Conservation (phyloP, 2,113 vertebrate genomes). For the Progne subis region DNA sequence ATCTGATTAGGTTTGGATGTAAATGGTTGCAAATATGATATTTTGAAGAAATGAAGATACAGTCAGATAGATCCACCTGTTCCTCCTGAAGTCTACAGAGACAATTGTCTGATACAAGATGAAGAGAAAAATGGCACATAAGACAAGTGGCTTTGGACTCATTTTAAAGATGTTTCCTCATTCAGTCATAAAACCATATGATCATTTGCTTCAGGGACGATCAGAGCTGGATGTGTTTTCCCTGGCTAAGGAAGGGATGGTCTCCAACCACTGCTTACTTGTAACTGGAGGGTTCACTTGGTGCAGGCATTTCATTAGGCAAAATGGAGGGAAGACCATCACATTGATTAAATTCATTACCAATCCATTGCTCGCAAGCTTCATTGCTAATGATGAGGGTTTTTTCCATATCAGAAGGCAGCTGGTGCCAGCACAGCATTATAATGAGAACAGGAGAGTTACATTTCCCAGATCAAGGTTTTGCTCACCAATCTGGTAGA, state of each 20-base stretch:
- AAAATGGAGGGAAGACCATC: background rate
- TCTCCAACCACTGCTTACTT: background rate
- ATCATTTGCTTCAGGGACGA: background rate
- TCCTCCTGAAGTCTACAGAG: background rate
- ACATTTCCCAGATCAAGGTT: background rate
- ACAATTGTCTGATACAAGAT: background rate
- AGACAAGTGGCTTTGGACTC: background rate
- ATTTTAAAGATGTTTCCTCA: background rate
- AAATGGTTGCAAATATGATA: background rate
- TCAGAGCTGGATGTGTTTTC: background rate
- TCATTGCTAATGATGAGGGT: background rate
- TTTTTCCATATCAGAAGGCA: background rate
- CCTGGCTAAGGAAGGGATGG: background rate
- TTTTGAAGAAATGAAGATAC: background rate
- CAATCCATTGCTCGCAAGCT: background rate
- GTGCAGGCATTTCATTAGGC: constrained; percentile 18
- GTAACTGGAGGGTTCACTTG: background rate
- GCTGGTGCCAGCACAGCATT: background rate
- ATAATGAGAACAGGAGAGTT: background rate
- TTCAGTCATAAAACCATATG: background rate
- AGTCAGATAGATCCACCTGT: background rate
- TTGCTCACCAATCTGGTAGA: background rate
- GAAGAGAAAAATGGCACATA: background rate
- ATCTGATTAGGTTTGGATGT: background rate
- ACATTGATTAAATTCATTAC: background rate